Evolutionary conservation across 2,797 vertebrate genomes (phyloP).

Genomic region (Bradypodion pumilum): DNA sequence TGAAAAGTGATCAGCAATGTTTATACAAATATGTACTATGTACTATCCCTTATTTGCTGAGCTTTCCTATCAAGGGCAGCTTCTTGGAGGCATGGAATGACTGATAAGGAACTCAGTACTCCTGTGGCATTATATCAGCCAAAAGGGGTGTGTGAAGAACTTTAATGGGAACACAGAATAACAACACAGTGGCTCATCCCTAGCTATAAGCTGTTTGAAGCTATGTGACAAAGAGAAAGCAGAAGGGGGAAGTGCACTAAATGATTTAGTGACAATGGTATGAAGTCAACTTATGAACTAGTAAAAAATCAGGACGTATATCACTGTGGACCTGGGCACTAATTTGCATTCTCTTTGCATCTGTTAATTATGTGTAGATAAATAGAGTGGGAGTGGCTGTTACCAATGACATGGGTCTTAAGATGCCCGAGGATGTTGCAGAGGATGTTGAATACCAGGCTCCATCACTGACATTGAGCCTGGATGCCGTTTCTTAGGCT

Average conservation of each 20-base stretch:
- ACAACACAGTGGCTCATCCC: not conserved
- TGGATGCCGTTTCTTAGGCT: too few relatives aligned
- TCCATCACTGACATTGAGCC: too few relatives aligned
- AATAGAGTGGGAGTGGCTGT: too few relatives aligned
- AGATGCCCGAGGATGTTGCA: too few relatives aligned
- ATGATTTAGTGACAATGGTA: too few relatives aligned
- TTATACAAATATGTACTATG: slow-evolving; percentile 28
- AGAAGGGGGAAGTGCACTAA: not conserved
- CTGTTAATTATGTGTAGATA: not conserved
- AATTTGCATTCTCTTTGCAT: not conserved
- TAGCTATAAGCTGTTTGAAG: not conserved
- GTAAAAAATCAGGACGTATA: not conserved
- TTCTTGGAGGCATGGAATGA: slow-evolving; percentile 9
- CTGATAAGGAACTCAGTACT: slow-evolving; percentile 4
- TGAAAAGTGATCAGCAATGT: slow-evolving; percentile 27
- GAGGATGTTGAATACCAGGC: too few relatives aligned
- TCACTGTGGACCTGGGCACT: not conserved
- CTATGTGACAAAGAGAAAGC: not conserved
- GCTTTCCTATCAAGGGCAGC: slow-evolving; percentile 16
- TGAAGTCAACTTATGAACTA: not conserved
- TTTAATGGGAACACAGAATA: not conserved
- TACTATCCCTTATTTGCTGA: slow-evolving; percentile 30
- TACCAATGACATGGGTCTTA: too few relatives aligned
- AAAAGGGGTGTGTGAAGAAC: not conserved
- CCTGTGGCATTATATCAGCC: slow-evolving; percentile 19